Percentiles rank a stretch among this genome's conserved stretches.
phyloP scores from a whole-genome alignment of 2,113 vertebrate species.

The Formicarius rufipectus region DNA sequence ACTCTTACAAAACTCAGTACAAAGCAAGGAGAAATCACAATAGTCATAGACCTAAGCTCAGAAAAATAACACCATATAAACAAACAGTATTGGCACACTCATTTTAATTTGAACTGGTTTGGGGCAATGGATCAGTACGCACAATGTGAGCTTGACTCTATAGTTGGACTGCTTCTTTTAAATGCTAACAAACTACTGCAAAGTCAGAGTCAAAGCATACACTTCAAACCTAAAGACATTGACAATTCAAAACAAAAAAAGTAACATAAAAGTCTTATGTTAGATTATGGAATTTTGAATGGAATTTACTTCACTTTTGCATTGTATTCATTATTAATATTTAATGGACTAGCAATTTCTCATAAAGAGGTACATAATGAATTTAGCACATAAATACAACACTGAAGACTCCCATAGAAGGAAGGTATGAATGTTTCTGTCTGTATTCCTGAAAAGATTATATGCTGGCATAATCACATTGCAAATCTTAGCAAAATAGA shows the following conservation, averaged over 20 bases:
- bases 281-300: background rate
- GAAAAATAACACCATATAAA: background rate
- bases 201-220: background rate
- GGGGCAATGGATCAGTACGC: background rate
- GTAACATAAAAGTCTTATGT: background rate
- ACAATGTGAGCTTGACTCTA: background rate
- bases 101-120: background rate
- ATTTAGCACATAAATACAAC: background rate
- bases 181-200: background rate
- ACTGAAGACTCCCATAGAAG: background rate
- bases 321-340: background rate
- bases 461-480: background rate
- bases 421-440: background rate
- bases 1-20: conserved; percentile 63
- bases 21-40: conserved; percentile 81
- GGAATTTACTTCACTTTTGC: background rate
- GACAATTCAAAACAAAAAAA: background rate
- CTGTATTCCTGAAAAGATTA: background rate
- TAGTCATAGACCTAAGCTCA: conserved; percentile 79
- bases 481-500: background rate
- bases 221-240: background rate
- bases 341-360: background rate
- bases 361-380: background rate
- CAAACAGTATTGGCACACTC: background rate
- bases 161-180: background rate